A percentile compares a stretch with the other conserved stretches of the same genome.
phyloP scores from a whole-genome alignment of 2,797 vertebrate genomes.

The Tenualosa thibaudeaui region DNA sequence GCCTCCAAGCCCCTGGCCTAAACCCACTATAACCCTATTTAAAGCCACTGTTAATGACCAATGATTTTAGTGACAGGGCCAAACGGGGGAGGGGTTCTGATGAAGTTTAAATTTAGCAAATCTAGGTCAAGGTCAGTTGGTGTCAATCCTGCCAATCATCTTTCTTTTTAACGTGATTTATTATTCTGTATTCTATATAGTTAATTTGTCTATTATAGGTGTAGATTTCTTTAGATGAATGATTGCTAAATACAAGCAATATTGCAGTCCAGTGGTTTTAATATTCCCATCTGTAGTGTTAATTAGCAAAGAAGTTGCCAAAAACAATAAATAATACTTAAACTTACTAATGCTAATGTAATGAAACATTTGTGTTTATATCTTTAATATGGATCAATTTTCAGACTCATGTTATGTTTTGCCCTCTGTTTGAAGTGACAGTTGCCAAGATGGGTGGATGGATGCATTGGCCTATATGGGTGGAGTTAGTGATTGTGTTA shows the following conservation, averaged over 20 bases:
- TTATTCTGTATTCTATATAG: too few relatives aligned
- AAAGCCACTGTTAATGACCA: constrained; percentile 13
- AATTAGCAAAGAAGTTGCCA: too few relatives aligned
- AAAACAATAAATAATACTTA: too few relatives aligned
- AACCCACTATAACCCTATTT: constrained; percentile 17
- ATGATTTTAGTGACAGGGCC: constrained; percentile 18
- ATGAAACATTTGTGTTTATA: background rate
- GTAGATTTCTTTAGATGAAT: too few relatives aligned
- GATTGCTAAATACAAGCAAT: too few relatives aligned
- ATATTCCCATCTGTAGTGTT: too few relatives aligned
- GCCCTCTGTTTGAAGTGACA: background rate
- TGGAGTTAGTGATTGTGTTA: background rate
- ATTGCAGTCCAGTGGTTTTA: too few relatives aligned
- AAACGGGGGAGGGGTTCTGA: background rate
- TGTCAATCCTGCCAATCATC: too few relatives aligned
- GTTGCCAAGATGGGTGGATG: background rate
- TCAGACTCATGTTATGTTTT: background rate
- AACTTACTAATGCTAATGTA: too few relatives aligned
- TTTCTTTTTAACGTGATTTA: too few relatives aligned
- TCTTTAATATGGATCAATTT: background rate
- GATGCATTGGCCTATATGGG: background rate
- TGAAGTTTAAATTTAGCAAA: constrained; percentile 48
- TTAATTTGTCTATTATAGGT: too few relatives aligned
- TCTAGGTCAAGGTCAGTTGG: too few relatives aligned
- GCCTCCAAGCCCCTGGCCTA: background rate